Percentiles rank a stretch among this genome's conserved stretches.
phyloP scores from a whole-genome alignment of 2,888 invertebrate genomes.

The Andrena trimmerana region DNA sequence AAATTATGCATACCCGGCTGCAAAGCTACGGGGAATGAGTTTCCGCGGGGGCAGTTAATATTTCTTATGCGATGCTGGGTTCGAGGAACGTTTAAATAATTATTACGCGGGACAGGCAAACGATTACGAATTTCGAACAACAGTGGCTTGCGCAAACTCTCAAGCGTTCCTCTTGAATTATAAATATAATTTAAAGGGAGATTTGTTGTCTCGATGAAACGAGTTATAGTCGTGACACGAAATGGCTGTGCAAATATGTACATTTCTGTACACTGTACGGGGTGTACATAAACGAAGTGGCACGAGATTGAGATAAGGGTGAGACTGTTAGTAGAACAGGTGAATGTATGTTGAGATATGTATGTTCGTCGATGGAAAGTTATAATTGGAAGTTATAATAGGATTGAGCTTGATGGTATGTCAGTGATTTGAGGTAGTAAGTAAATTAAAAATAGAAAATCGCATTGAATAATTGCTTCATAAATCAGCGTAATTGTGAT shows the following conservation, averaged over 20 bases:
- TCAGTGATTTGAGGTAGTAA: no score
- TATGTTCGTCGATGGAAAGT: no score
- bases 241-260: background rate
- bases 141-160: conserved; percentile 22
- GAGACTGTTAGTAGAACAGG: no score
- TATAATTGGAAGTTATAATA: no score
- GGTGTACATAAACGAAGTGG: background rate
- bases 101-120: conserved; percentile 12
- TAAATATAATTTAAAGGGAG: conserved; percentile 34
- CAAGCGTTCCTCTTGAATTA: conserved; percentile 18
- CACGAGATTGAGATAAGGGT: background rate
- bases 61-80: conserved; percentile 2
- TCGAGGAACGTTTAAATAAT: conserved; percentile 29
- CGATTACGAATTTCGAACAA: conserved; percentile 20
- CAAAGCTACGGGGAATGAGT: background rate
- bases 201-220: conserved; percentile 17
- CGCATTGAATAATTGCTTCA: no score
- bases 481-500: no score
- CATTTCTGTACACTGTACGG: background rate
- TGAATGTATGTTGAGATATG: no score
- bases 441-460: no score
- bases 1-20: background rate
- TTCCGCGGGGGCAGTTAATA: conserved; percentile 8
- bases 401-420: no score
- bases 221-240: background rate